phyloP scores from a whole-genome alignment of 1,140 invertebrate species.

The Hypothenemus hampei region DNA sequence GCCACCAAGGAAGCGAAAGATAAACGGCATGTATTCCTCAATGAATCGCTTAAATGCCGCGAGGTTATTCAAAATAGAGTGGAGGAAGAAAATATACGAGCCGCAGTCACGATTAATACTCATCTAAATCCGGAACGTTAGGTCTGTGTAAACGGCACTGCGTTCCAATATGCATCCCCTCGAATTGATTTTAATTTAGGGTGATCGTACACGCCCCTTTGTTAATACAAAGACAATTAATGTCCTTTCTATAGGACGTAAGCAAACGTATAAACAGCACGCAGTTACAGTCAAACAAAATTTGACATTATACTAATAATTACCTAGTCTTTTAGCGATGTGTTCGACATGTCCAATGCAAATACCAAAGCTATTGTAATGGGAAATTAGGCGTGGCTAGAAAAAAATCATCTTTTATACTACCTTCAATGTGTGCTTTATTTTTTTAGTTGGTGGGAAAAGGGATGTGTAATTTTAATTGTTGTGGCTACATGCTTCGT shows the following conservation, averaged over 20 bases:
- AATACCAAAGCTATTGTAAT: no score
- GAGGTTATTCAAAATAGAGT: conserved; percentile 27
- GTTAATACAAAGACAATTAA: conserved; percentile 9
- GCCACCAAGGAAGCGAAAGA: conserved; percentile 21
- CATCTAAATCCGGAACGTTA: conserved; percentile 18
- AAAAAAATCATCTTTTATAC: no score
- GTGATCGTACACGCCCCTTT: conserved; percentile 9
- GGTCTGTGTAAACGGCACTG: no score
- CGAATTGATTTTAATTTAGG: no score
- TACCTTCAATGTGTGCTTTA: no score
- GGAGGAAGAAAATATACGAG: conserved; percentile 20
- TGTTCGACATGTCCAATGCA: no score
- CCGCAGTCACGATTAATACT: conserved; percentile 15
- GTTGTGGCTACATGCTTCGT: not conserved
- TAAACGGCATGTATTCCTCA: conserved; percentile 19
- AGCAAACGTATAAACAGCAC: conserved; percentile 2
- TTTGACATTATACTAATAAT: no score
- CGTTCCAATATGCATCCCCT: conserved; percentile 1
- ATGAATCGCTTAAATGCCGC: conserved; percentile 24
- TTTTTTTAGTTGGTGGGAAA: no score
- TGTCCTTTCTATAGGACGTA: conserved; percentile 6
- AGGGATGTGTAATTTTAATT: no score
- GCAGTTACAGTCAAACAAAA: not conserved
- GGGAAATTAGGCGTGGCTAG: no score
- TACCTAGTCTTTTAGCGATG: no score